A percentile compares a stretch with the other conserved stretches of the same genome.
Evolutionary conservation across 2,113 vertebrate genomes (phyloP).

Genomic region (Gnathonemus echidnorhynchus): DNA sequence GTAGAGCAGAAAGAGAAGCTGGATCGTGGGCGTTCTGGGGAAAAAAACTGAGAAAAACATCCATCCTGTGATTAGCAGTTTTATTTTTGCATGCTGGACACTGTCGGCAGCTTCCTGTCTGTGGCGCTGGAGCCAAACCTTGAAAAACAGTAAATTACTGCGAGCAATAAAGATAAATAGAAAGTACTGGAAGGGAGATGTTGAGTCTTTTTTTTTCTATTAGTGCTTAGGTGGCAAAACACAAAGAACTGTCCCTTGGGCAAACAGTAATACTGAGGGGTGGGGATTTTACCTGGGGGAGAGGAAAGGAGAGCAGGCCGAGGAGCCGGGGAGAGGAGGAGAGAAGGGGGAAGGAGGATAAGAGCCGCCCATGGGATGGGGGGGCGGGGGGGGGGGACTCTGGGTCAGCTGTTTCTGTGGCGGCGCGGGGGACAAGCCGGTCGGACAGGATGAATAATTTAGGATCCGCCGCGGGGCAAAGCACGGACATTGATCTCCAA

Average conservation of each 20-base stretch:
- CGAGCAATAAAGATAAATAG: neutral
- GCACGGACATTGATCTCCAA: constrained; percentile 12
- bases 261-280: neutral
- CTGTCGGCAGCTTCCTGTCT: neutral
- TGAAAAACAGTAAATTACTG: neutral
- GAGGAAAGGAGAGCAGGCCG: constrained; percentile 19
- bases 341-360: constrained; percentile 40
- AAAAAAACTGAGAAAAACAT: neutral
- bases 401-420: constrained; percentile 59
- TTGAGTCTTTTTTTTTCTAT: neutral
- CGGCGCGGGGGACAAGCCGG: constrained; percentile 48
- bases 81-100: neutral
- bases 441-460: constrained; percentile 66
- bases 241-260: neutral
- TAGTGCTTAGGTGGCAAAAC: constrained; percentile 11
- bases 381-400: constrained; percentile 23
- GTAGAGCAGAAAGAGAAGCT: neutral
- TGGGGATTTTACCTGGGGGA: constrained; percentile 15
- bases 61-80: neutral
- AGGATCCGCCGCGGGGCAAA: constrained; percentile 37
- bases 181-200: neutral
- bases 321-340: constrained; percentile 24
- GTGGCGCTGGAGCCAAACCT: neutral
- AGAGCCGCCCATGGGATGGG: constrained; percentile 47
- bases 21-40: neutral